These are phyloP conservation scores for Acridotheres tristis DNA, from an alignment of 2,797 vertebrate genomes.

Conservation along the genomic window DNA sequence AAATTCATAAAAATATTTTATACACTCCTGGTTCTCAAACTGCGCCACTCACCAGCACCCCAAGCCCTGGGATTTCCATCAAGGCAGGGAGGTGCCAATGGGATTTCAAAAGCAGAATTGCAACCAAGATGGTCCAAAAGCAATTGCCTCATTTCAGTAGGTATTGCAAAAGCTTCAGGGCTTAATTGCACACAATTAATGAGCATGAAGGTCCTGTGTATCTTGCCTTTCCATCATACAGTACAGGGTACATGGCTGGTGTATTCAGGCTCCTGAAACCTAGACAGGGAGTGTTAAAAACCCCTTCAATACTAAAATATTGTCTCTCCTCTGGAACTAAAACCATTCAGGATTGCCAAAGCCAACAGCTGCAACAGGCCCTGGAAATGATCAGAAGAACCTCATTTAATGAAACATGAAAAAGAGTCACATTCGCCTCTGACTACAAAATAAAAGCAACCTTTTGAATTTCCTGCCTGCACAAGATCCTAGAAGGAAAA, in stretches of 20 bases:
- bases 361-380: neutral
- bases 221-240: neutral
- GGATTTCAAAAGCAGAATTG: neutral
- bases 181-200: neutral
- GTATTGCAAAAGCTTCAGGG: neutral
- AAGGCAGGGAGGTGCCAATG: neutral
- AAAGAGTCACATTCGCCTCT: neutral
- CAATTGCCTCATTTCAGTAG: neutral
- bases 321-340: neutral
- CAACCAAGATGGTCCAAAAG: neutral
- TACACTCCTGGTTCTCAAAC: neutral
- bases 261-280: neutral
- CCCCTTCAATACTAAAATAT: neutral
- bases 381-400: conserved; percentile 1
- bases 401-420: neutral
- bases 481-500: neutral
- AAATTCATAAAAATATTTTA: neutral
- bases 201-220: neutral
- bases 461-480: neutral
- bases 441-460: neutral
- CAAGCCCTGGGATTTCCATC: neutral
- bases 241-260: neutral
- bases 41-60: fast-evolving
- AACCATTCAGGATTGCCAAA: neutral
- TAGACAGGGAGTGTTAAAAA: neutral